These are phyloP conservation scores for Otolemur crassicaudatus DNA, from an alignment of 2,797 vertebrate species.

Conservation along the genomic window DNA sequence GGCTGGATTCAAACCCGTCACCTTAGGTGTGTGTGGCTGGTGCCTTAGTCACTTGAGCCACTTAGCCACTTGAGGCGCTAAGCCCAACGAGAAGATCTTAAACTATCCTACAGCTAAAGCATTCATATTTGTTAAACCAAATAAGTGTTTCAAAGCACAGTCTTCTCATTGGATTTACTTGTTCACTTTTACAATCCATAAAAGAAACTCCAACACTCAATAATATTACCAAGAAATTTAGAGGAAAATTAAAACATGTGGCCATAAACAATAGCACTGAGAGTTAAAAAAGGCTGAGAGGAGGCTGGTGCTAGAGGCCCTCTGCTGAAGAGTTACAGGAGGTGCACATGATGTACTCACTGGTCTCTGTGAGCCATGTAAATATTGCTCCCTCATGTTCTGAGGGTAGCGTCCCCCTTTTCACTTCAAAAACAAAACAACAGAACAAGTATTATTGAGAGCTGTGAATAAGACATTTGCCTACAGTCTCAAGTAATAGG, in stretches of 20 bases:
- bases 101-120: neutral
- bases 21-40: no score
- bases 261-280: neutral
- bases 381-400: constrained; percentile 50
- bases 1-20: no score
- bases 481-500: constrained; percentile 37
- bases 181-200: neutral
- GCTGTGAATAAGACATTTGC: constrained; percentile 20
- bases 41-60: no score
- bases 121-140: neutral
- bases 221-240: neutral
- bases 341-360: constrained; percentile 34
- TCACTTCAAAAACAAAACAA: constrained; percentile 70
- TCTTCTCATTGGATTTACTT: constrained; percentile 19
- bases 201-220: constrained; percentile 46
- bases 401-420: constrained; percentile 59
- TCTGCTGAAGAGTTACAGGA: constrained; percentile 14
- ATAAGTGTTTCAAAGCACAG: neutral
- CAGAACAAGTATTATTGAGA: constrained; percentile 62
- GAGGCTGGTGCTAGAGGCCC: neutral
- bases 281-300: neutral
- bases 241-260: constrained; percentile 23
- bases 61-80: no score
- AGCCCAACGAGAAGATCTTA: neutral
- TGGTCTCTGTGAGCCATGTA: constrained; percentile 62